Evolutionary conservation across 2,888 invertebrate genomes (phyloP), one percentile per base, ranked within the genome.

Genomic region (Heliconius hortense): DNA sequence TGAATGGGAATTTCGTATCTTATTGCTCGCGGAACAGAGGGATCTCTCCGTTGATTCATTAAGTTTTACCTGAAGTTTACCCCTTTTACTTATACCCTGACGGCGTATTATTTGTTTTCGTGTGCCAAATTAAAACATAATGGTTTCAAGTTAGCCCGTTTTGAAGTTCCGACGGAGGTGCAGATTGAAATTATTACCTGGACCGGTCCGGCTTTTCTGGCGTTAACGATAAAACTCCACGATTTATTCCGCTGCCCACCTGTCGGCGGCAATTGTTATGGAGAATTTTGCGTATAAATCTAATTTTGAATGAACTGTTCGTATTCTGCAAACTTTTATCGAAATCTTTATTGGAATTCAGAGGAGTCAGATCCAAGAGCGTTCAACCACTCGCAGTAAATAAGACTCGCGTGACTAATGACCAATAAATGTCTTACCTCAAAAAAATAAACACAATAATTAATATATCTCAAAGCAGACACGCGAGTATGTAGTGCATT

Each of bases 171-270:
- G 82, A 82, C 81, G 84, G 85, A 89, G 86, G 86, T 89, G 86
- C 90, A 90, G 92, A 91, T 92, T 91, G 92, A 84, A 90, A 87
- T 93, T 90, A 93, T 93, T 92, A 91, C 92, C 92, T 92, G 91
- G 85, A 81, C 80, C 82, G 81, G 81, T 79, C 82, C 80, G 77
- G 74, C 80, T 78, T 59, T 39, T 77, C 80, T 81, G 79, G 77
- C 77, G 84, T 83, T 89, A 89, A 90, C 88, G 89, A 86, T 86
- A 85, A 88, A 92, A 92, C 90, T 90, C 88, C 62, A 82, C 84
- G 87, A 92, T 92, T 94, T 93, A 91, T 91, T 88, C 84, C 83
- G 80, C 82, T 84, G 84, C 85, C 89, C 93, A 91, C 92, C 88
- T 92, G 93, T 88, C 85, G 88, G 53, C 73, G 68, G 71, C 75